Evolutionary conservation across 2,888 invertebrate species (phyloP).

Genomic region (Aethes cnicana): DNA sequence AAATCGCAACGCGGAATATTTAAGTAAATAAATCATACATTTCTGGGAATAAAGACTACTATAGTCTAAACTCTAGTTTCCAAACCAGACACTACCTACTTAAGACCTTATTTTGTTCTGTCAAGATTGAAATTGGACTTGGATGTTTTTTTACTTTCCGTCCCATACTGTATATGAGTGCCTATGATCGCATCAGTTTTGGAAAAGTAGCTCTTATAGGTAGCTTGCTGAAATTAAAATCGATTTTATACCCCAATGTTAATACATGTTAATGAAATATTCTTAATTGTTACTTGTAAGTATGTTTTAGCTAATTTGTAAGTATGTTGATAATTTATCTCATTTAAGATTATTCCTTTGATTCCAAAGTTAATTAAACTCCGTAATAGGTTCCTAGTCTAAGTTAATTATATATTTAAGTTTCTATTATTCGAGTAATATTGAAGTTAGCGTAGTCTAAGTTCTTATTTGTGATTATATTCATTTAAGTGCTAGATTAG

Average conservation of each 20-base stretch:
- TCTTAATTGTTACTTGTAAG: neutral
- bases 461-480: conserved; percentile 22
- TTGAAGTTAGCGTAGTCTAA: conserved; percentile 17
- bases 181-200: too few species aligned
- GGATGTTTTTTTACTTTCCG: too few species aligned
- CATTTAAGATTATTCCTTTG: conserved; percentile 46
- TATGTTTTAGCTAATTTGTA: neutral
- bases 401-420: conserved; percentile 27
- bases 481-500: too few species aligned
- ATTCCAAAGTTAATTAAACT: conserved; percentile 59
- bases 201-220: conserved; percentile 21
- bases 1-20: conserved; percentile 52
- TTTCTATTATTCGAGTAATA: conserved; percentile 2
- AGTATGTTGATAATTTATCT: conserved; percentile 8
- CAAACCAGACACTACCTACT: too few species aligned
- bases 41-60: too few species aligned
- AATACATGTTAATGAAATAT: too few species aligned
- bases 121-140: too few species aligned
- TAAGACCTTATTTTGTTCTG: too few species aligned
- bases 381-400: conserved; percentile 39
- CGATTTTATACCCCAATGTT: conserved; percentile 8
- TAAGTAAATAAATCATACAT: conserved; percentile 43
- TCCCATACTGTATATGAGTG: too few species aligned
- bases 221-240: conserved; percentile 4
- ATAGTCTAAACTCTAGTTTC: too few species aligned